Base-by-base conservation (phyloP, 2,113 vertebrate species). In the Pelodiscus sinensis region DNA sequence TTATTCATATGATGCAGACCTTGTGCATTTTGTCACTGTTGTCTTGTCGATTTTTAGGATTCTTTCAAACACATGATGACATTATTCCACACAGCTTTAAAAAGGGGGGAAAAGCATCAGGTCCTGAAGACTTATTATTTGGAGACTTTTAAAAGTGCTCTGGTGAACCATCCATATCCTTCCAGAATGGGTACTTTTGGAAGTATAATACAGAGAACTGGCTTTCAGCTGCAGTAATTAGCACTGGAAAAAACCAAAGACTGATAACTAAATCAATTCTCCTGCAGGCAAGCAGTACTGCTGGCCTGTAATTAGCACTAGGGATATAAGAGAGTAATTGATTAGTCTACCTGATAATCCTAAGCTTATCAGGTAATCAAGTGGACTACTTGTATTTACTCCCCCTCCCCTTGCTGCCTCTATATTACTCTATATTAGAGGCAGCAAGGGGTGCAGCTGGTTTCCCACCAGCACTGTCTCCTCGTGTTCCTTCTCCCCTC, bases 31-130 rank as follows among this genome's bases (percentile, higher is more conserved):
- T 92, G 65, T 89, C 58, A 51, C 73, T 1, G 56, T 88, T 96
- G 90, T 85, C 92, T 90, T 82, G 83, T 93, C 91, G 93, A 96
- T 90, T 29, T 44, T 85, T 79, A 93, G 57, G 38, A 90, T 6
- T 75, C 87, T 93, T 60, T 89, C 80, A 87, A 92, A 84, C 87
- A 92, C 62, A 89, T 86, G 84, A 79, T 96, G 95, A 88, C 94
- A 62, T 54, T 57, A 60, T 58, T 94, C 94, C 90, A 87, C 4
- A 16, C 56, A 81, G 65, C 81, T 84, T 50, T 54, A 65, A 75
- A 88, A 95, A 54, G 1, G 1, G 54, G 44, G 68, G 89, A n/a
- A 82, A 88, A 84, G 24, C 0, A 14, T 38, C 77, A 88, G 19
- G 85, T 95, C 71, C 86, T 65, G 51, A 82, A 71, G 79, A 86